Evolutionary conservation across 2,888 invertebrate genomes (phyloP).

Genomic region (Stenotaenia linearis): DNA sequence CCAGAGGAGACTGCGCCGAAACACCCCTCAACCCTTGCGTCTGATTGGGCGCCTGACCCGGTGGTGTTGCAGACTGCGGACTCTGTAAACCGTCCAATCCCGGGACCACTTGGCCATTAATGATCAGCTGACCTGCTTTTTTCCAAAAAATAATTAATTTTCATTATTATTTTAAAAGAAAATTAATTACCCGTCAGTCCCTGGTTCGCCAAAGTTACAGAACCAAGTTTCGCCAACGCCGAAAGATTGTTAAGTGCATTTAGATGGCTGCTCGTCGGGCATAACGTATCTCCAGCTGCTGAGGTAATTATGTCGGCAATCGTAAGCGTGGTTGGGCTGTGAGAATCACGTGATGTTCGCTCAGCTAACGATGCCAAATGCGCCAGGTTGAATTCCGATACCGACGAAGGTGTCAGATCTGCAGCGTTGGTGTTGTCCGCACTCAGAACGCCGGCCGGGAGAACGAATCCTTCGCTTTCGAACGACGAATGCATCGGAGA

Average conservation of each 20-base stretch:
- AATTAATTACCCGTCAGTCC: conserved; percentile 44
- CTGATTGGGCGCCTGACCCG: conserved; percentile 35
- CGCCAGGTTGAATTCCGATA: conserved; percentile 34
- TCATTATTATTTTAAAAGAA: neutral
- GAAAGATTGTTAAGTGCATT: conserved; percentile 77
- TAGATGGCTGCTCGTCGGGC: conserved; percentile 56
- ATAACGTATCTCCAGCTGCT: conserved; percentile 43
- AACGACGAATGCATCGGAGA: conserved; percentile 46
- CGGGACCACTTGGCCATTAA: conserved; percentile 44
- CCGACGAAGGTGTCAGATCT: conserved; percentile 37
- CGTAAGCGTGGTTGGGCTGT: conserved; percentile 33
- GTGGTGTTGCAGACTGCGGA: conserved; percentile 37
- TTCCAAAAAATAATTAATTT: too few relatives aligned
- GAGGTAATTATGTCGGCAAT: conserved; percentile 36
- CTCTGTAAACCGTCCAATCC: conserved; percentile 40
- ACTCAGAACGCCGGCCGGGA: conserved; percentile 43
- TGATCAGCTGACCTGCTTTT: conserved; percentile 44
- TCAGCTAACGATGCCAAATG: conserved; percentile 34
- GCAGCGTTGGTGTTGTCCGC: conserved; percentile 42
- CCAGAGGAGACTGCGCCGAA: conserved; percentile 34
- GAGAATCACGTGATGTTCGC: conserved; percentile 34
- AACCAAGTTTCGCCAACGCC: conserved; percentile 78
- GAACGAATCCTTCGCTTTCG: conserved; percentile 45
- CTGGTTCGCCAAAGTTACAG: conserved; percentile 51
- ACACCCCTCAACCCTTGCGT: conserved; percentile 38